A percentile compares a stretch with the other conserved stretches of the same genome.
phyloP scores from a whole-genome alignment of 2,888 invertebrate species.

The Cartodere bifasciata region DNA sequence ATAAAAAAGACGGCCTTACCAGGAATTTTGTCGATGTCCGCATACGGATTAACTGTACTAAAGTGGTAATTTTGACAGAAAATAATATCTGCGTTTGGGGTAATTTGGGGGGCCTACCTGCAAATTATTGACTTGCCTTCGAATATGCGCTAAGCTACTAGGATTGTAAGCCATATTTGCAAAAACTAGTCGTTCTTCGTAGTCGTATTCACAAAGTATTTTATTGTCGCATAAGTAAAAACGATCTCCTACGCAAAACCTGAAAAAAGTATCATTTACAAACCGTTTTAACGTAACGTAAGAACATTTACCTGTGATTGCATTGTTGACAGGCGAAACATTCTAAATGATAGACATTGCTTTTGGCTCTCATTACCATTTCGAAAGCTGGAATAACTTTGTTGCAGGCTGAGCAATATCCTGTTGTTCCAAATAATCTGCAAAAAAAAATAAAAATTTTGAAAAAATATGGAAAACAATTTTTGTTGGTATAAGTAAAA shows the following conservation, averaged over 20 bases:
- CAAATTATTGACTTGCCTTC: slow-evolving; percentile 63
- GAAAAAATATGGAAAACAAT: background rate
- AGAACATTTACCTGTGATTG: slow-evolving; percentile 65
- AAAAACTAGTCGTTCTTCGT: slow-evolving; percentile 82
- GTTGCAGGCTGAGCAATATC: slow-evolving; percentile 83
- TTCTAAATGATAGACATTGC: slow-evolving; percentile 86
- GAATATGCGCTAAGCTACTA: slow-evolving; percentile 73
- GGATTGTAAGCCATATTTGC: slow-evolving; percentile 82
- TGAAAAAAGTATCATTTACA: slow-evolving; percentile 32
- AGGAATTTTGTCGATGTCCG: too few species aligned
- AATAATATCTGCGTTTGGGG: too few species aligned
- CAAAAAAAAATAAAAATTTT: slow-evolving; percentile 15
- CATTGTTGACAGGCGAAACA: slow-evolving; percentile 92
- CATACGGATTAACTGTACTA: too few species aligned
- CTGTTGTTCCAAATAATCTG: slow-evolving; percentile 83
- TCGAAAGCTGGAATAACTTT: slow-evolving; percentile 90
- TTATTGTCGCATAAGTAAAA: slow-evolving; percentile 90
- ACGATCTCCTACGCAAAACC: slow-evolving; percentile 90
- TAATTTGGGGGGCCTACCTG: slow-evolving; percentile 28
- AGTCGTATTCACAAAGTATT: slow-evolving; percentile 89
- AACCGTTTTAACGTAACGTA: background rate
- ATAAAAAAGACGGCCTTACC: too few species aligned
- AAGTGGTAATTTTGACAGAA: too few species aligned
- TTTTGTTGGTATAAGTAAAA: background rate
- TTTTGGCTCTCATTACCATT: slow-evolving; percentile 90